These are phyloP conservation scores for Cyclophora punctaria DNA, from an alignment of 2,888 invertebrate species.

Conservation along the genomic window DNA sequence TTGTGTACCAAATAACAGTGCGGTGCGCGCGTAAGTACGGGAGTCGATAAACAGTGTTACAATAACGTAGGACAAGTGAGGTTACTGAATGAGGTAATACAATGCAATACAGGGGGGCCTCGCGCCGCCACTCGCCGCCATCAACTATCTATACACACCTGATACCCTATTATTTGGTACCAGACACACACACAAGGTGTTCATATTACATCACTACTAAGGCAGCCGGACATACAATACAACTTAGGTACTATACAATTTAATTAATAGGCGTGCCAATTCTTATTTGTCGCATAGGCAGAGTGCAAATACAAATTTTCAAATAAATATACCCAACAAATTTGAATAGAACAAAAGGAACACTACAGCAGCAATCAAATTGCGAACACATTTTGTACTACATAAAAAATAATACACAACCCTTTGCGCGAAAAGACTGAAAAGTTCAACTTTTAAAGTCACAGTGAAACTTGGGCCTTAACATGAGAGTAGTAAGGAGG, in stretches of 20 bases:
- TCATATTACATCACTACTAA: constrained; percentile 58
- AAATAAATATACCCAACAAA: constrained; percentile 64
- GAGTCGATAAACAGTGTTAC: constrained; percentile 47
- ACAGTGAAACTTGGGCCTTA: constrained; percentile 44
- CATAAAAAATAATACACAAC: constrained; percentile 75
- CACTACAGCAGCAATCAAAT: constrained; percentile 74
- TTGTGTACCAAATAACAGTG: constrained; percentile 72
- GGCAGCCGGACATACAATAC: constrained; percentile 49
- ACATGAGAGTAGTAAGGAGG: constrained; percentile 22
- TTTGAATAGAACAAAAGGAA: constrained; percentile 69
- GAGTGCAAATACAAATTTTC: constrained; percentile 57
- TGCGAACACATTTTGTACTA: constrained; percentile 76
- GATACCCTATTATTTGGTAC: constrained; percentile 70
- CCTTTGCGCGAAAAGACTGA: constrained; percentile 74
- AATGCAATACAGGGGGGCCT: constrained; percentile 22
- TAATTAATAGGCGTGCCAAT: constrained; percentile 48
- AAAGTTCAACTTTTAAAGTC: constrained; percentile 71
- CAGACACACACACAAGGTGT: constrained; percentile 42
- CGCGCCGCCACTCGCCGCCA: not conserved
- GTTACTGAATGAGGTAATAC: constrained; percentile 67
- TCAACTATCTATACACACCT: not conserved
- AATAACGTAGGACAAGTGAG: constrained; percentile 46
- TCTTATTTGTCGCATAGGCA: constrained; percentile 42
- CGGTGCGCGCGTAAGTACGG: constrained; percentile 64
- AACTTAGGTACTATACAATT: constrained; percentile 40